Evolutionary conservation across 2,888 invertebrate genomes (phyloP), one percentile per base, ranked within the genome.

Genomic region (Salpingus planirostris): DNA sequence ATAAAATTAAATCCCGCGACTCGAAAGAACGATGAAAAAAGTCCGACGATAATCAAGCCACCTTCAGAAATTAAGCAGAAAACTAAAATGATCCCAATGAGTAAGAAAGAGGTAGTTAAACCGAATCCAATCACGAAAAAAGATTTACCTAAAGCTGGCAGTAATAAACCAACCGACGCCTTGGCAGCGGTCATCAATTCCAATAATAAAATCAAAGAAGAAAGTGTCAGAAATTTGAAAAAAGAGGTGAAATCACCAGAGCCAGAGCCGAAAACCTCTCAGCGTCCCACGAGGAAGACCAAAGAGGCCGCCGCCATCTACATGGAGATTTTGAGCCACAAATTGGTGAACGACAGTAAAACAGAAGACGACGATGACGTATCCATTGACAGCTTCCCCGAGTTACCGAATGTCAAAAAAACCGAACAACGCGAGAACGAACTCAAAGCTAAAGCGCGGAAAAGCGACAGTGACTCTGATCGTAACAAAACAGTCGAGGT

Each of bases 251-350:
- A 51, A 36, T 6, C n/a, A n/a, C n/a, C 5, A 18, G 18, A 18
- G 10, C 7, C 5, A 23, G 23, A 23, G 10, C 5, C 21, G 24
- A 32, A 24, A 31, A 32, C 33, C 10, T 42, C 37, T 6, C 44
- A 44, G 30, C 57, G 80, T 22, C 80, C 79, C 0, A 69, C 74
- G 6, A 67, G 83, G 18, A 82, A 80, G 59, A 81, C 81, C 1
- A 84, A 83, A 59, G 80, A 81, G 61, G 80, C 80, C 13, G 82
- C 82, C 2, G 73, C 80, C 4, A 72, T 80, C 31, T 81, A 80
- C 44, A 78, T 83, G 77, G 81, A 81, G 51, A 73, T 82, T 41
- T 67, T 83, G 27, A 79, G 79, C 2, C 74, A 78, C 45, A 80
- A 80, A 54, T 63, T 82, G 29, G 74, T 76, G 11, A 68, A 74